Evolutionary conservation across 2,797 vertebrate genomes (phyloP), one percentile per base, ranked within the genome.

Genomic region (Oophaga sylvatica): DNA sequence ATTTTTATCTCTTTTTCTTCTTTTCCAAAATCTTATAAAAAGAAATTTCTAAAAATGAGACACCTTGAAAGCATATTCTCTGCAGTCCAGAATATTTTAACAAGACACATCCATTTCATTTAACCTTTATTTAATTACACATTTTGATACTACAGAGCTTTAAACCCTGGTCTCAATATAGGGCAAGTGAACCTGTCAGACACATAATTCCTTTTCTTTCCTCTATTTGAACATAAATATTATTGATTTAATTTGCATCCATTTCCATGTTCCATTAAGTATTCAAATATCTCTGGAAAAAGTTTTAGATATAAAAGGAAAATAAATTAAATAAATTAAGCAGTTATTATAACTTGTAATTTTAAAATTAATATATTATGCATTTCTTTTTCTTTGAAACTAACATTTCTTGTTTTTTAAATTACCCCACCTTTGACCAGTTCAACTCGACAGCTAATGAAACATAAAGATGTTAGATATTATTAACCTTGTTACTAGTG

Each of bases 121-220:
- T 85, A 85, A 77, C 84, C 84, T 85, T 85, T 78, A 78, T 68
- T 85, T 85, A 78, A 85, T 78, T 85, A 78, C 41, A 85, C 78
- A 78, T 78, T n/a, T 63, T 85, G 60, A 77, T 70, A 63, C 22
- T 65, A n/a, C 62, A 78, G 16, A 29, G 20, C 57, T 84, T 4
- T 45, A 76, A 76, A 19, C 31, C 22, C 8, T 62, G 9, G 15
- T 29, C n/a, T 29, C 77, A 26, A 76, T 48, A 65, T 29, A 11
- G n/a, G 22, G 41, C 22, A 84, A 84, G 71, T 19, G 57, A 65
- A 76, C n/a, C 71, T 84, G 65, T 73, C 71, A 29, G 57, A 41
- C 20, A 76, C 41, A 84, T 6, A 48, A 53, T 71, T 12, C 71
- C n/a, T 76, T 84, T 65, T 31, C 65, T 29, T 9, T 22, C n/a